Evolutionary conservation across 2,888 invertebrate species (phyloP), one percentile per base, ranked within the genome.

Genomic region (Silvanus unidentatus): DNA sequence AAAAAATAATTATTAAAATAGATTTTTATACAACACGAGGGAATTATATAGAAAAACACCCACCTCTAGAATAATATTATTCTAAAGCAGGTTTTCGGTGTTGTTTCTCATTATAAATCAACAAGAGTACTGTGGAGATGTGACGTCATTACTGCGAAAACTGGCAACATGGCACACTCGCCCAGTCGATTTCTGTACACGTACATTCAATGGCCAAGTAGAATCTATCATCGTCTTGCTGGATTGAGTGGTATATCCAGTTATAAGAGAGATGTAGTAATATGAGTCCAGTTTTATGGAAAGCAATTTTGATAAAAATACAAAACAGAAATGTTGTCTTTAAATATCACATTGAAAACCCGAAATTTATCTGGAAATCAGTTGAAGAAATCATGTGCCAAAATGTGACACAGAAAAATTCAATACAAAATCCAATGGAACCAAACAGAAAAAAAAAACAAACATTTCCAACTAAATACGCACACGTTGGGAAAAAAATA

Each of bases 21-120:
- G 8, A 22, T 22, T 22, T 22, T 22, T 22, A 3, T 22, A 8
- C 22, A 22, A 22, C 3, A 22, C 22, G 39, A 16, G 43, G 45
- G 42, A 29, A 47, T 46, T 22, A 22, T 5, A 22, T n/a, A 22
- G 8, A 22, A 22, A 22, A 22, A 22, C 47, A 44, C 45, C 37
- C 42, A 43, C 43, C 43, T 48, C 42, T 37, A 37, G 4, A 32
- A n/a, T 12, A 12, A 32, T 12, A 12, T 8, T 22, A 22, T 22
- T 22, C 32, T 12, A 16, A 13, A 37, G 37, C 37, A 37, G 37
- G 37, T 37, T 22, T 22, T 37, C 37, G 37, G 32, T 22, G 62
- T 64, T 67, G 66, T 69, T 70, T 68, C 69, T 68, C 68, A 65
- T 69, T 69, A 68, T 70, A 70, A 69, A 70, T 70, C 69, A 70